Base-by-base conservation (phyloP, 1,140 invertebrate genomes). In the Eciton burchellii region DNA sequence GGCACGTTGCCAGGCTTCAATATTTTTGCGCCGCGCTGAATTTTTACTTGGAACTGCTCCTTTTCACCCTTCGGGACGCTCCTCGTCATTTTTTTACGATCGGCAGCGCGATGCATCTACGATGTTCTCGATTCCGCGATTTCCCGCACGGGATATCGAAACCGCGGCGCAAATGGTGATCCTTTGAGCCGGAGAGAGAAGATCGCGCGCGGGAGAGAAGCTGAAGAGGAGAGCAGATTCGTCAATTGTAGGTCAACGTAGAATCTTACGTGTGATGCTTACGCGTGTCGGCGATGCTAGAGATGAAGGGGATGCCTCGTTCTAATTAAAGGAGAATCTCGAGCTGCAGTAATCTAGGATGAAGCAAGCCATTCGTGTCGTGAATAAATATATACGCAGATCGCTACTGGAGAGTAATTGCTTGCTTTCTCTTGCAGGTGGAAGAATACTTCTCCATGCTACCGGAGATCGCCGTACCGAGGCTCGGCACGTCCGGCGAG, bases 381-480 rank as follows among this genome's bases (percentile, higher is more conserved):
- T 1, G 47, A 65, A 11, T 35, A 35, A 29, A 52, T 54, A 52
- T 35, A 11, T 5, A 35, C 63, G 35, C 24, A 56, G 4, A 24
- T 47, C n/a, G 24, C 29, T 43, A 24, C 57, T 19, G 11, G n/a
- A 0, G n/a, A 5, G 11, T 81, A 49, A 74, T 26, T 3, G 41
- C 35, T 1, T 72, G 1, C 16, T 41, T 9, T 3, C 62, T 8
- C n/a, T n/a, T n/a, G 14, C 91, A 96, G 95, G 94, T 95, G 59
- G 95, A 95, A 84, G 91, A 95, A 77, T 96, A 95, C 85, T 98
- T 98, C 91, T 95, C 96, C 70, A 95, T 96, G 93, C 92, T 98
- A 89, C 97, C 97, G 24, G 94, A 96, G 83, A 95, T 97, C 88
- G 96, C 97, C 91, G 96, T 98, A 70, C 97, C 97, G 19, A 95